Conservation (phyloP, 2,113 vertebrate species). For the Triplophysa rosa region DNA sequence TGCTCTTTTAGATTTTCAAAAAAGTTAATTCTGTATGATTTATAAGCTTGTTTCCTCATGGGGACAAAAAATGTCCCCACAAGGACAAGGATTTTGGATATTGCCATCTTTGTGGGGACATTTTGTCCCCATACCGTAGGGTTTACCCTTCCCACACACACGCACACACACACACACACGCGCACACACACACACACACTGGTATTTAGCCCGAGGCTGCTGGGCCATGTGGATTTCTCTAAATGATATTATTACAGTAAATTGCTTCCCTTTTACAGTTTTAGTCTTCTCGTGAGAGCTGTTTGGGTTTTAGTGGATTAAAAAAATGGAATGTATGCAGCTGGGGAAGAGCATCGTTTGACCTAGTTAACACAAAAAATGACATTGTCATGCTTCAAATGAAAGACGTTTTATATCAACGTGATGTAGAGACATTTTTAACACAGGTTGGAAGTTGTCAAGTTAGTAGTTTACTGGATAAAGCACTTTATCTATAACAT, state of each 20-base stretch:
- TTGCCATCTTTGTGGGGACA: too few relatives aligned
- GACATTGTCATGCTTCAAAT: constrained; percentile 26
- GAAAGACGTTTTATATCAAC: background rate
- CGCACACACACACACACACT: constrained; percentile 20
- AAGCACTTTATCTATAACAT: too few relatives aligned
- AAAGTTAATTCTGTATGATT: too few relatives aligned
- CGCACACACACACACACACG: background rate
- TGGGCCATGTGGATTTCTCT: constrained; percentile 38
- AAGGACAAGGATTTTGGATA: too few relatives aligned
- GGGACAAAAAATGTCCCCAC: too few relatives aligned
- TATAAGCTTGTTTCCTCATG: too few relatives aligned
- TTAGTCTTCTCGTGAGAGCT: constrained; percentile 1
- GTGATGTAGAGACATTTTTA: background rate
- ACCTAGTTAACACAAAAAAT: constrained; percentile 12
- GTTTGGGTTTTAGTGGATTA: constrained; percentile 3
- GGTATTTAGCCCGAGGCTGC: constrained; percentile 19
- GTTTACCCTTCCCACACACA: too few relatives aligned
- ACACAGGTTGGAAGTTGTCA: too few relatives aligned
- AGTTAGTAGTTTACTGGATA: background rate
- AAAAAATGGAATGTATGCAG: constrained; percentile 15
- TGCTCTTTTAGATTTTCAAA: too few relatives aligned
- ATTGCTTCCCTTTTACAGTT: constrained; percentile 36
- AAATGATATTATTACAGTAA: constrained; percentile 45
- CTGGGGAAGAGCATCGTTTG: constrained; percentile 16
- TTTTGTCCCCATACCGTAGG: too few relatives aligned